A percentile compares a stretch with the other conserved stretches of the same genome.
phyloP scores from a whole-genome alignment of 2,113 vertebrate species.

The Engystomops pustulosus region DNA sequence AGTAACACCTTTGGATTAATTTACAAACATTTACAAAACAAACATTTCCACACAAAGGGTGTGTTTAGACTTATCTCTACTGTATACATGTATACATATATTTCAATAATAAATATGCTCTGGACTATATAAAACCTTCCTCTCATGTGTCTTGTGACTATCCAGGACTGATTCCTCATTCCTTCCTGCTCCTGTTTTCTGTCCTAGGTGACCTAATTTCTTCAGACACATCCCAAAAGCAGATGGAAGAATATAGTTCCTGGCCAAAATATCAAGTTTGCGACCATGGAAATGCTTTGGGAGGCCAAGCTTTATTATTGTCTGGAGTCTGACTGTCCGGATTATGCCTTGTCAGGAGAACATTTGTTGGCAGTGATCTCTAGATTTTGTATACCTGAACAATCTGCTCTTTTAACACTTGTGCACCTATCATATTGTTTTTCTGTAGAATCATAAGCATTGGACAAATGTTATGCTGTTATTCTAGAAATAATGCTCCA shows the following conservation, averaged over 20 bases:
- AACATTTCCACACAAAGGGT: no score
- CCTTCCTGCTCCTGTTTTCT: conserved; percentile 11
- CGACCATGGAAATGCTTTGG: background rate
- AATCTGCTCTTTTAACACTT: background rate
- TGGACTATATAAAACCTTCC: no score
- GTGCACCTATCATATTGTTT: background rate
- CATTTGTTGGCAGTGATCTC: conserved; percentile 6
- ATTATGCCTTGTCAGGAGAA: background rate
- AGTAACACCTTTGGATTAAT: no score
- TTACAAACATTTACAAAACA: no score
- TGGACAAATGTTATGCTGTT: background rate
- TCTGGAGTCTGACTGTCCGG: background rate
- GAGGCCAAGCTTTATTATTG: conserved; percentile 2
- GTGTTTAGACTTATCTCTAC: no score
- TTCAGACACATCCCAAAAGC: conserved; percentile 22
- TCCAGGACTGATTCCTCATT: background rate
- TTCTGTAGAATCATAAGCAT: background rate
- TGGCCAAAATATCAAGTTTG: conserved; percentile 22
- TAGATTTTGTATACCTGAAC: conserved; percentile 3
- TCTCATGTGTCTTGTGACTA: background rate
- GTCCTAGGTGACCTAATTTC: conserved; percentile 26
- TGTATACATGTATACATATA: no score
- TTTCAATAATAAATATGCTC: no score
- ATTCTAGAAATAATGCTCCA: background rate
- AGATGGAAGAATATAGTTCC: conserved; percentile 24